Evolutionary conservation across 2,888 invertebrate species (phyloP).

Genomic region (Meteorus colon): DNA sequence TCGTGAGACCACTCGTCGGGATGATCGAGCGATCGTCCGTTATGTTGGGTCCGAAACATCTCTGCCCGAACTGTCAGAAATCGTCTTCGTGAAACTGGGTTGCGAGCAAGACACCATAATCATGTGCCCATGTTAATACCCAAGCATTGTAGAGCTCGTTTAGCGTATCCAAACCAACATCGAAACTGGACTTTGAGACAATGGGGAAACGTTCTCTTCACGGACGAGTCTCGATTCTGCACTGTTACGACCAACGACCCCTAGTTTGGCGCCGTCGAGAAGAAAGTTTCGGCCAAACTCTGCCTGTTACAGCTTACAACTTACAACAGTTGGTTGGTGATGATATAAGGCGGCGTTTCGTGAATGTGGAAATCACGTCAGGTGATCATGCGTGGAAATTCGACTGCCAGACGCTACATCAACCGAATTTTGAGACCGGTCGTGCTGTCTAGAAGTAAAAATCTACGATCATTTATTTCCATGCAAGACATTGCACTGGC

Average conservation of each 20-base stretch:
- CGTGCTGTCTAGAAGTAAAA: slow-evolving; percentile 17
- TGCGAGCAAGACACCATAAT: slow-evolving; percentile 22
- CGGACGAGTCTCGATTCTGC: slow-evolving; percentile 43
- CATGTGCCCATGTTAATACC: slow-evolving; percentile 42
- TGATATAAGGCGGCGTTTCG: slow-evolving; percentile 37
- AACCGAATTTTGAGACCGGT: slow-evolving; percentile 36
- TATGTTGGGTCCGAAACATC: slow-evolving; percentile 22
- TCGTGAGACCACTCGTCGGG: no score
- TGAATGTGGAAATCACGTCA: no score
- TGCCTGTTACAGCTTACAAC: no score
- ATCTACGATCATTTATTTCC: slow-evolving; percentile 24
- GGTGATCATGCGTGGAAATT: slow-evolving; percentile 14
- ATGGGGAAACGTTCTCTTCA: slow-evolving; percentile 46
- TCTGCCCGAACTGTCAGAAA: slow-evolving; percentile 33
- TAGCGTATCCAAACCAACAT: slow-evolving; percentile 40
- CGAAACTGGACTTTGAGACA: slow-evolving; percentile 39
- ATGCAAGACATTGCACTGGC: slow-evolving; percentile 50
- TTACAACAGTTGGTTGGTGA: no score
- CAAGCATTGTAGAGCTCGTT: slow-evolving; percentile 37
- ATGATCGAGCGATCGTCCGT: no score
- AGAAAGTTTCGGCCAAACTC: not conserved
- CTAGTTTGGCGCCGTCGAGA: slow-evolving; percentile 44
- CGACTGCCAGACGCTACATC: slow-evolving; percentile 41
- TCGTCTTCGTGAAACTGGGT: slow-evolving; percentile 22
- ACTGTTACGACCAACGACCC: slow-evolving; percentile 43